Percentiles rank a stretch among this genome's conserved stretches.
Evolutionary conservation across 2,113 vertebrate species (phyloP).

Genomic region (Eulemur macaco): DNA sequence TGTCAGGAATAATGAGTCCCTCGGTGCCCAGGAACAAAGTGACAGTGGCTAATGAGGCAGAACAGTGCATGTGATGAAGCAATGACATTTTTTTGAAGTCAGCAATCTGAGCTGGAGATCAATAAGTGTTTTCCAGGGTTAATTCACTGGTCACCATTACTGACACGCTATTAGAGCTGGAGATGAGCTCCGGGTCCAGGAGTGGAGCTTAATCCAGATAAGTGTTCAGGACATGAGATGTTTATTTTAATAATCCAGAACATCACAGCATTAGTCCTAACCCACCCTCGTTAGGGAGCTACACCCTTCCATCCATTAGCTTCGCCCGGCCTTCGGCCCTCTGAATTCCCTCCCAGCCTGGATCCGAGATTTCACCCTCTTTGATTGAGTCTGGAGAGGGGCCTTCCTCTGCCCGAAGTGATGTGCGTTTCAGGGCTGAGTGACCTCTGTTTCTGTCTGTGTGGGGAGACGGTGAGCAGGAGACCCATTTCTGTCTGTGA

Average conservation of each 20-base stretch:
- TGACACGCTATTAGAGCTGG: constrained; percentile 56
- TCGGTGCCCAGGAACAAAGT: constrained; percentile 42
- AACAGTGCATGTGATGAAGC: constrained; percentile 67
- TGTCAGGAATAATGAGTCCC: constrained; percentile 71
- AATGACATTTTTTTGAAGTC: constrained; percentile 80
- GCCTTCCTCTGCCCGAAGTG: background rate
- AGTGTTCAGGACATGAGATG: background rate
- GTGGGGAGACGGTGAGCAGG: constrained; percentile 54
- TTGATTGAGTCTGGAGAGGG: background rate
- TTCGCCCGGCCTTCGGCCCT: background rate
- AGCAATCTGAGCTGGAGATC: constrained; percentile 76
- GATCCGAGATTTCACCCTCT: accelerated
- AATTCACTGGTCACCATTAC: constrained; percentile 71
- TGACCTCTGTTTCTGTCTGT: constrained; percentile 60
- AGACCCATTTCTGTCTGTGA: constrained; percentile 39
- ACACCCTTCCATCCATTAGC: background rate
- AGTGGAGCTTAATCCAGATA: constrained; percentile 24
- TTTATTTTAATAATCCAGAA: constrained; percentile 46
- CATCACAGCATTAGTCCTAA: background rate
- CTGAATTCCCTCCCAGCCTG: background rate
- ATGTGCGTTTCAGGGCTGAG: constrained; percentile 11
- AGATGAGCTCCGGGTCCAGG: constrained; percentile 34
- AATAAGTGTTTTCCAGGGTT: constrained; percentile 78
- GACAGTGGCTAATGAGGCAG: constrained; percentile 76
- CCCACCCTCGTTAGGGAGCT: background rate